Evolutionary conservation across 2,113 vertebrate species (phyloP), one percentile per base, ranked within the genome.

Genomic region (Amphiprion ocellaris): DNA sequence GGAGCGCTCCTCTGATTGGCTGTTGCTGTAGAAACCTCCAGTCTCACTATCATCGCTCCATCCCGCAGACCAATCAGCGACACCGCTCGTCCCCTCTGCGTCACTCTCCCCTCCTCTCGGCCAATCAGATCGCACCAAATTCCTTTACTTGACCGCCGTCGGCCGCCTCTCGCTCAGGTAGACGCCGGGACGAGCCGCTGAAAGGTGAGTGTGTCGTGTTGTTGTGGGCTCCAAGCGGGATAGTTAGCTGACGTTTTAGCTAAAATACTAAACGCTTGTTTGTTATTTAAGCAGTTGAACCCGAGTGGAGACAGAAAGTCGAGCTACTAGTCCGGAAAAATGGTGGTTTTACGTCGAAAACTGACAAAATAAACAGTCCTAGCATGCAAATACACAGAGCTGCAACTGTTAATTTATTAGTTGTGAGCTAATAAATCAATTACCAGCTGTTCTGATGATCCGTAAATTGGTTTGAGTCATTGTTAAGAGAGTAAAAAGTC

Each of bases 31-130:
- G 86, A 54, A 85, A 81, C 88, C 79, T 68, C 15, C 81, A 77
- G 87, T 95, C 94, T 95, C 85, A 94, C 94, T 95, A 95, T 95
- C 87, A 89, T 95, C 95, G 78, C 87, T 95, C 94, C 95, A 95
- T 88, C 55, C 67, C 17, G 15, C 11, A 0, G 69, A 24, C 94
- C 94, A 95, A 95, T 94, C 92, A 81, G 62, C n/a, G 64, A 16
- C 0, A 50, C 15, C n/a, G 52, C 59, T 65, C 33, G 10, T 58
- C 75, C 54, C 49, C 16, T 2, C 23, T 58, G 84, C 94, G 85
- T 92, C 87, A 80, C 54, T 65, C 85, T 84, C 74, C 85, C 89
- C 47, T 85, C 81, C 10, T 10, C 3, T 87, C 74, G 53, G 47
- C 93, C 94, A 95, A 95, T 95, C 79, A 46, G 44, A 56, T 41